Conservation (phyloP, 2,113 vertebrate species). For the Cyanoliseus patagonus region DNA sequence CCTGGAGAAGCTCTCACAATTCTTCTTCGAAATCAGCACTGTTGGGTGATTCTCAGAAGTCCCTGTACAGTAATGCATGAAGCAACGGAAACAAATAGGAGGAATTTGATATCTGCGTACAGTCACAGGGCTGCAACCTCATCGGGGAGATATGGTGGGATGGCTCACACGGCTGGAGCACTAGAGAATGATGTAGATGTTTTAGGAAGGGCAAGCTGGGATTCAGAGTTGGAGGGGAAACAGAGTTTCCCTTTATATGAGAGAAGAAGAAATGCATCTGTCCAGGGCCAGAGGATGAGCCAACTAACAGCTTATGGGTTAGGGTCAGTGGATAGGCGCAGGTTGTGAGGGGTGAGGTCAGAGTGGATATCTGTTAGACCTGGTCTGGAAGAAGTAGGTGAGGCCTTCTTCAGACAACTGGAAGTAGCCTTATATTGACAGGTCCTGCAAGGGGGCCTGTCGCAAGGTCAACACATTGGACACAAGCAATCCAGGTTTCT, state of each 20-base stretch:
- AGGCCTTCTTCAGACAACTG: not conserved
- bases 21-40: not conserved
- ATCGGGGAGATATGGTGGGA: not conserved
- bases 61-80: not conserved
- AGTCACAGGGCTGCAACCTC: not conserved
- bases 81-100: not conserved
- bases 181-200: accelerated
- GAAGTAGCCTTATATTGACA: not conserved
- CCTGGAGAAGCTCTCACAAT: not conserved
- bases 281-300: not conserved
- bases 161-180: not conserved
- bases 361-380: not conserved
- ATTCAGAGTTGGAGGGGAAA: accelerated
- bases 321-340: not conserved
- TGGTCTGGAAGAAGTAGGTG: not conserved
- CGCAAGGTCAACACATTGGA: not conserved
- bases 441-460: not conserved
- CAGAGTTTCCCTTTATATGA: not conserved
- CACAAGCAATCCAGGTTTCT: not conserved
- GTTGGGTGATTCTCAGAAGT: not conserved
- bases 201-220: not conserved
- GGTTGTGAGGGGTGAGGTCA: not conserved
- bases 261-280: not conserved
- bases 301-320: not conserved
- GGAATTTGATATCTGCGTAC: not conserved